These are phyloP conservation scores for Horisme vitalbata DNA, from an alignment of 2,888 invertebrate species.

Conservation along the genomic window DNA sequence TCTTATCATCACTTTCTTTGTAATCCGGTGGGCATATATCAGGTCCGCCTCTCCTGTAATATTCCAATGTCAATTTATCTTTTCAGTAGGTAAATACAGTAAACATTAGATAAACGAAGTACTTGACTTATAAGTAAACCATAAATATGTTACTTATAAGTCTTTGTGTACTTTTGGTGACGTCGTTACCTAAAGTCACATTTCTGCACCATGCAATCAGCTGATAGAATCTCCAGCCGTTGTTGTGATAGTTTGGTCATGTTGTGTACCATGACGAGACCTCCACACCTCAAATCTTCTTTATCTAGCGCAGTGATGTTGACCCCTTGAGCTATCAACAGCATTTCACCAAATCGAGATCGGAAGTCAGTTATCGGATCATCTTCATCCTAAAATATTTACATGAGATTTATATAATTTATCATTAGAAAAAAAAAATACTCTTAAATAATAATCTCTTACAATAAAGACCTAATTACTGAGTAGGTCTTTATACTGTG, in stretches of 20 bases:
- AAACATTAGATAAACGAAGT: conserved; percentile 51
- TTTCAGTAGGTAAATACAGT: no score
- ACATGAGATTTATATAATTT: no score
- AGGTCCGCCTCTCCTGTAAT: conserved; percentile 86
- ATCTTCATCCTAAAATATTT: conserved; percentile 86
- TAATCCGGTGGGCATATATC: conserved; percentile 91
- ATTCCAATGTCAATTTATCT: conserved; percentile 58
- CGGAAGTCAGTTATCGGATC: conserved; percentile 89
- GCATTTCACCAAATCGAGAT: conserved; percentile 86
- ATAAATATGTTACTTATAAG: conserved; percentile 35
- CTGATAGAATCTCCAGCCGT: conserved; percentile 83
- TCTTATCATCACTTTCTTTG: conserved; percentile 88
- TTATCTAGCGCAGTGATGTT: conserved; percentile 89
- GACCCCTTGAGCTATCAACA: conserved; percentile 85
- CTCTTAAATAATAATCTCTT: no score
- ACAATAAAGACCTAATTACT: no score
- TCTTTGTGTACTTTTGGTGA: conserved; percentile 9
- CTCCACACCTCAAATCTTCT: conserved; percentile 89
- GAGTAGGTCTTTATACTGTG: no score
- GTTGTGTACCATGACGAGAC: conserved; percentile 86
- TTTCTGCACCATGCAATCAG: conserved; percentile 89
- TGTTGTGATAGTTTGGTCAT: conserved; percentile 83
- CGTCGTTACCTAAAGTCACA: conserved; percentile 85
- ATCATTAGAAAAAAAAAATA: no score
- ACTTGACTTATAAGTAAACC: conserved; percentile 47